Evolutionary conservation across 1,140 invertebrate species (phyloP).

Genomic region (Berghia stephanieae): DNA sequence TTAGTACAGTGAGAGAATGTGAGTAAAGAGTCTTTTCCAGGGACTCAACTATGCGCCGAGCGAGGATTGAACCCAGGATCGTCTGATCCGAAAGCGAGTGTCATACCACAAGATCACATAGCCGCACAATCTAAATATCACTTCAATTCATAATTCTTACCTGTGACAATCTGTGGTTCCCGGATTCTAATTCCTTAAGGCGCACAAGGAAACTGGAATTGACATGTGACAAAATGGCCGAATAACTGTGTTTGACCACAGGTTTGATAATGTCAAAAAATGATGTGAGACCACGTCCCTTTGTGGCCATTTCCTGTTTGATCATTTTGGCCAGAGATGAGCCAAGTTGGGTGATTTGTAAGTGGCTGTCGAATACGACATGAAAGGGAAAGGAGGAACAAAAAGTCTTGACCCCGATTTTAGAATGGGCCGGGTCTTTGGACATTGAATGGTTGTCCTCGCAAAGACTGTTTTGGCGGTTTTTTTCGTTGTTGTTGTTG

Average conservation of each 20-base stretch:
- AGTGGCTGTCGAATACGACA: slow-evolving; percentile 87
- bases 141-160: slow-evolving; percentile 19
- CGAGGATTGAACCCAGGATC: no score
- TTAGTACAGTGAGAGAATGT: no score
- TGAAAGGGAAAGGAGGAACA: slow-evolving; percentile 95
- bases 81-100: no score
- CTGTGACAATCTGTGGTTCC: slow-evolving; percentile 28
- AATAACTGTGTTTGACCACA: slow-evolving; percentile 51
- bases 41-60: no score
- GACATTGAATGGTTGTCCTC: slow-evolving; percentile 33
- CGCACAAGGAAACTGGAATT: slow-evolving; percentile 56
- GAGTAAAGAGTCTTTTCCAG: no score
- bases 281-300: slow-evolving; percentile 37
- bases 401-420: slow-evolving; percentile 75
- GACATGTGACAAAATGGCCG: slow-evolving; percentile 52
- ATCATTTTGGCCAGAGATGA: slow-evolving; percentile 53
- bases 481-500: slow-evolving; percentile 37
- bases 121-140: no score
- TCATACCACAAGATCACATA: no score
- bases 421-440: slow-evolving; percentile 45
- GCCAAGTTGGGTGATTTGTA: slow-evolving; percentile 86
- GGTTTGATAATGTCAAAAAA: slow-evolving; percentile 52
- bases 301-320: slow-evolving; percentile 37
- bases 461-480: neutral
- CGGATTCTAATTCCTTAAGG: slow-evolving; percentile 35